These are phyloP conservation scores for Megaustenia siamemsis DNA, from an alignment of 2,888 invertebrate genomes.

Conservation along the genomic window DNA sequence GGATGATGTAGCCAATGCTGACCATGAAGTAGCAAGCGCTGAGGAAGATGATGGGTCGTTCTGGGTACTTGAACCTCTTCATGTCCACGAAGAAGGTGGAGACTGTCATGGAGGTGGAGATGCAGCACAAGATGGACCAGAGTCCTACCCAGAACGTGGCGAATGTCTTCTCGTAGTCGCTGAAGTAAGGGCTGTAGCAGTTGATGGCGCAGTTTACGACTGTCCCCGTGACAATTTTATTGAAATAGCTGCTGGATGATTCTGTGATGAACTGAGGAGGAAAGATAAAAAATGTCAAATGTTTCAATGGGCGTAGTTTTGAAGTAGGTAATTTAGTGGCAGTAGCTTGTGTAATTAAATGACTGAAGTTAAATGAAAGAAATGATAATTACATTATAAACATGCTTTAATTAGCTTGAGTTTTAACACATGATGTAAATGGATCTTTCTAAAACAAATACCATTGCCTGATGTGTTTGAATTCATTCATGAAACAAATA, in stretches of 20 bases:
- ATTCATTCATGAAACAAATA: too few relatives aligned
- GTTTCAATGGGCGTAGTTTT: too few relatives aligned
- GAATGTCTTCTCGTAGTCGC: constrained; percentile 91
- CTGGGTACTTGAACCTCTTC: constrained; percentile 91
- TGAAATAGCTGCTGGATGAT: constrained; percentile 70
- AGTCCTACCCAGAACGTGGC: constrained; percentile 97
- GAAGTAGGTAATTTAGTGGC: too few relatives aligned
- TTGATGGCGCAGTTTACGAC: constrained; percentile 84
- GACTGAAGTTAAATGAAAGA: too few relatives aligned
- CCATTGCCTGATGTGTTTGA: too few relatives aligned
- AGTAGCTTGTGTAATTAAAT: too few relatives aligned
- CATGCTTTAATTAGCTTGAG: too few relatives aligned
- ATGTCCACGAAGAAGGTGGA: constrained; percentile 98
- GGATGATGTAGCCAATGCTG: constrained; percentile 91
- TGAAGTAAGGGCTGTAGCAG: constrained; percentile 94
- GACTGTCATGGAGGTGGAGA: constrained; percentile 96
- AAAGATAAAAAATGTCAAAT: neutral
- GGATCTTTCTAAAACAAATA: too few relatives aligned
- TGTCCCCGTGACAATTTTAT: constrained; percentile 73
- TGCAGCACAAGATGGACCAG: constrained; percentile 97
- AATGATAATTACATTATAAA: too few relatives aligned
- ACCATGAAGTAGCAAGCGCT: constrained; percentile 98
- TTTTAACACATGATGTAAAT: too few relatives aligned
- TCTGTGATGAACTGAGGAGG: constrained; percentile 34
- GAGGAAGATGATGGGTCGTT: constrained; percentile 97